phyloP scores from a whole-genome alignment of 2,797 vertebrate genomes.

The Chlorospingus semifuscus region DNA sequence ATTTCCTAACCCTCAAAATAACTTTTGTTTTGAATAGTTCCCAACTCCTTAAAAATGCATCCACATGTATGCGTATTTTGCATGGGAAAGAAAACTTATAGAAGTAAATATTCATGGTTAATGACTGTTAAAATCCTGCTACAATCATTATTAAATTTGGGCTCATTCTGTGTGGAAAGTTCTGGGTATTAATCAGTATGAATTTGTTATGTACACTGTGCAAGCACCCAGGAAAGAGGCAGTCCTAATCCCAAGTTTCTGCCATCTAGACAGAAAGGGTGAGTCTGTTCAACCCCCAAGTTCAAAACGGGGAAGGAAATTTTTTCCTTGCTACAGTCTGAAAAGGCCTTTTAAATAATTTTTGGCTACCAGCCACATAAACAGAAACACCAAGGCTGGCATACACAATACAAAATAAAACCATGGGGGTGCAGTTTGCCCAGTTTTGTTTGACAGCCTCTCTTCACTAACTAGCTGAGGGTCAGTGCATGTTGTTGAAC shows the following conservation, averaged over 20 bases:
- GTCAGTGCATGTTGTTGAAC: not conserved
- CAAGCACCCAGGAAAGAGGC: not conserved
- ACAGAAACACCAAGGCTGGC: not conserved
- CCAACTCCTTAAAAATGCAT: conserved; percentile 73
- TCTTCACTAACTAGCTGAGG: not conserved
- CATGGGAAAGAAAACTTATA: conserved; percentile 53
- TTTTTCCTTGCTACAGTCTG: not conserved
- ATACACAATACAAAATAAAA: not conserved
- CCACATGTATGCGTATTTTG: conserved; percentile 54
- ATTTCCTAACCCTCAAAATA: conserved; percentile 80
- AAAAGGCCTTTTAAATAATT: conserved; percentile 27
- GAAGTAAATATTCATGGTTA: not conserved
- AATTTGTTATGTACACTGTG: not conserved
- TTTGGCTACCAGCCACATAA: not conserved
- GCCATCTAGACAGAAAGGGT: not conserved
- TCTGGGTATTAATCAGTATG: not conserved
- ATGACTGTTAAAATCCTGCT: not conserved
- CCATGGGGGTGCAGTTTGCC: not conserved
- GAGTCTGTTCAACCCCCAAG: not conserved
- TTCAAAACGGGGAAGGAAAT: not conserved
- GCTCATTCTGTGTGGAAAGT: not conserved
- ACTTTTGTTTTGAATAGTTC: conserved; percentile 76
- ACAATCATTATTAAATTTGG: not conserved
- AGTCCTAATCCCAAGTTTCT: not conserved
- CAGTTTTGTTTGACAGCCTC: not conserved